Evolutionary conservation across 2,888 invertebrate genomes (phyloP).

Genomic region (Campaea margaritaria): DNA sequence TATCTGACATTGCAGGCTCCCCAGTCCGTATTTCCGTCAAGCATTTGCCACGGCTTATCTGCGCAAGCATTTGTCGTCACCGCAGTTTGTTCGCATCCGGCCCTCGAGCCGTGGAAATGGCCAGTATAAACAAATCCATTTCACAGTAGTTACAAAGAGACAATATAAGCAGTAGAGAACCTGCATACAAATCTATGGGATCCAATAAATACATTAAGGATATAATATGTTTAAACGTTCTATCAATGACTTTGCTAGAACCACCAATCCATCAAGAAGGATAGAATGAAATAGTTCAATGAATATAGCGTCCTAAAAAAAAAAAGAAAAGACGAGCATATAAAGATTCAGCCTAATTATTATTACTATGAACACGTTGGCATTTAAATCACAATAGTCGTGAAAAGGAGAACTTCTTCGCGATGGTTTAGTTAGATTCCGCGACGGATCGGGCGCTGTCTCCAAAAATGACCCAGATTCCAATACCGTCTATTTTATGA

Average conservation of each 20-base stretch:
- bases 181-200: background rate
- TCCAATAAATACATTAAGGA: background rate
- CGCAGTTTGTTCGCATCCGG: conserved; percentile 49
- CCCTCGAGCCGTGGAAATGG: conserved; percentile 42
- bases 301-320: too few relatives aligned
- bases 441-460: background rate
- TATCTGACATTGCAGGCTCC: background rate
- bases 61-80: conserved; percentile 55
- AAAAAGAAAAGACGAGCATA: too few relatives aligned
- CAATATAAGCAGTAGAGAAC: conserved; percentile 13
- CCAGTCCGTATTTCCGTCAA: conserved; percentile 53
- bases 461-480: background rate
- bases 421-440: background rate
- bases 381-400: too few relatives aligned
- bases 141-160: background rate
- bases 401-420: background rate
- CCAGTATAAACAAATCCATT: conserved; percentile 47
- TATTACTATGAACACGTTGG: too few relatives aligned
- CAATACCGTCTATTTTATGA: background rate
- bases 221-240: background rate
- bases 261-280: background rate
- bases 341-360: too few relatives aligned
- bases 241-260: too few relatives aligned
- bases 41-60: conserved; percentile 51
- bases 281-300: too few relatives aligned